Evolutionary conservation across 2,888 invertebrate species (phyloP).

Genomic region (Mycogona germanica): DNA sequence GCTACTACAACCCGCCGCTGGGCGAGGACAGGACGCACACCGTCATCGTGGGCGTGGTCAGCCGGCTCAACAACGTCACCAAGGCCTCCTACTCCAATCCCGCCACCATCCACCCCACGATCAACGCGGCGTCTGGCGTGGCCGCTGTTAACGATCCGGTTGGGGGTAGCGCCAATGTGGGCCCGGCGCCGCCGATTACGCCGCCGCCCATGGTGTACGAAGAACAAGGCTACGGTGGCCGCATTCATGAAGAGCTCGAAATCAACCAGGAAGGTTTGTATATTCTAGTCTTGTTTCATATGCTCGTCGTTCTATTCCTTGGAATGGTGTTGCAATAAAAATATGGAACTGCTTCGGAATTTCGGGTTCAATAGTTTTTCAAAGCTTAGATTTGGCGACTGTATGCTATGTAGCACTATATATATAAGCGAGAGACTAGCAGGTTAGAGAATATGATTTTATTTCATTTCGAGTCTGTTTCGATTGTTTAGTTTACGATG

Average conservation of each 20-base stretch:
- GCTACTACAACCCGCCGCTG: conserved; percentile 63
- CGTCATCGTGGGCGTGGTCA: conserved; percentile 56
- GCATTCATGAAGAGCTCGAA: neutral
- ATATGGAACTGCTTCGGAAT: too few relatives aligned
- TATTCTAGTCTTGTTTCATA: too few relatives aligned
- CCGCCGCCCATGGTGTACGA: conserved; percentile 2
- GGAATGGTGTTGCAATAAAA: neutral
- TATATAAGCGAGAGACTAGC: too few relatives aligned
- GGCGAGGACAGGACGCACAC: conserved; percentile 46
- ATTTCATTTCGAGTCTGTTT: neutral
- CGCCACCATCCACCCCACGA: conserved; percentile 1
- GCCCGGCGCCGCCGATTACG: neutral
- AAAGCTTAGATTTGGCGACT: too few relatives aligned
- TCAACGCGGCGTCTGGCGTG: neutral
- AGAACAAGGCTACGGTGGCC: neutral
- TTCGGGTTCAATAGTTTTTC: too few relatives aligned
- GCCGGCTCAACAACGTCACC: conserved; percentile 49
- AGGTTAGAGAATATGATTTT: too few relatives aligned
- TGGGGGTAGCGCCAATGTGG: too few relatives aligned
- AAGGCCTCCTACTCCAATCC: conserved; percentile 48
- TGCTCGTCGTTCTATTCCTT: too few relatives aligned
- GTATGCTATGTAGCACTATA: too few relatives aligned
- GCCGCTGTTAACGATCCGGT: neutral
- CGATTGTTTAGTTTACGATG: conserved; percentile 17
- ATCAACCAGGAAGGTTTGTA: neutral